Evolutionary conservation across 1,140 invertebrate species (phyloP), one percentile per base, ranked within the genome.

Genomic region (Stegodyphus mimosarum): DNA sequence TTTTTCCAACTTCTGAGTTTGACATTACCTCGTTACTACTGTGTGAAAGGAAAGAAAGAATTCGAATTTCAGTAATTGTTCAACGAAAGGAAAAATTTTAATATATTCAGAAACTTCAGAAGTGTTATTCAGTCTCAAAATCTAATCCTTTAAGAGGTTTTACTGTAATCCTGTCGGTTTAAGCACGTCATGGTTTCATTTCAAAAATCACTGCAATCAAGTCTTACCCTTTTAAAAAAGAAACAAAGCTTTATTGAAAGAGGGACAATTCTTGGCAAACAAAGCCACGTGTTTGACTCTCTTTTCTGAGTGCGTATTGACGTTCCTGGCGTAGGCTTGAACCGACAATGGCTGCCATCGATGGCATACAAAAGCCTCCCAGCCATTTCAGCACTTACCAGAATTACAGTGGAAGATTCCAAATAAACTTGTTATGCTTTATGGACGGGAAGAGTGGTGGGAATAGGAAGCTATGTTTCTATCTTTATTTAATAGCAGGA

Each of bases 401-500:
- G 69, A 75, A 83, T 74, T 83, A 72, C 70, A 50, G 11, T 51
- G 70, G 72, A 74, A 83, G 72, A 71, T 76, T 84, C 81, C 73
- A 76, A 75, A 76, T 84, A 60, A 84, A 73, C 70, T 81, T 81
- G 79, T 81, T 81, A 81, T 81, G 70, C 79, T 81, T 81, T 81
- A 63, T 73, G 79, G 48, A 33, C 53, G 60, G 79, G 67, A 81
- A 73, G 79, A 81, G 70, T 60, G 79, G 70, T 11, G 66, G 73
- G 50, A 17, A 72, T 17, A 49, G 70, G 49, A 72, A 72, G 48
- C 33, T 50, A 72, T 17, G n/a, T 51, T 49, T 72, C 50, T 84
- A 67, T 77, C 83, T 86, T 86, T 86, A 86, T 86, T 86, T 86
- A 86, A 86, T 71, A 78, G 74, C 83, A 69, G 55, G 72, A 60